Percentiles rank a stretch among this genome's conserved stretches.
These are phyloP conservation scores for Carabus problematicus DNA, from an alignment of 2,888 invertebrate genomes.

Conservation along the genomic window DNA sequence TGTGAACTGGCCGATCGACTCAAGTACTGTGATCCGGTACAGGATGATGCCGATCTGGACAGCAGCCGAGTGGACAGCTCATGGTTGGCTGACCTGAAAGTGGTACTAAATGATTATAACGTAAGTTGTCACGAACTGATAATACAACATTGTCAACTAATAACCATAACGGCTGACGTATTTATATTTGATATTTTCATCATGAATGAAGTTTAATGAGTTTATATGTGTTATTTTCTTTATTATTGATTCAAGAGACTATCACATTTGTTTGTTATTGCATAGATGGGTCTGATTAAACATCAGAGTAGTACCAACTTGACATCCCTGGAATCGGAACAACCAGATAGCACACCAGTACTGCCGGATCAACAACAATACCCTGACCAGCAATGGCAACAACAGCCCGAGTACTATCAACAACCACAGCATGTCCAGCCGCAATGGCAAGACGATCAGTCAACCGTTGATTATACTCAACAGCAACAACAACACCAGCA, in stretches of 20 bases:
- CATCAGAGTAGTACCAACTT: constrained; percentile 48
- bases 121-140: constrained; percentile 50
- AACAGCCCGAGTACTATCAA: constrained; percentile 46
- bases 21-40: constrained; percentile 57
- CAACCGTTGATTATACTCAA: constrained; percentile 40
- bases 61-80: constrained; percentile 61
- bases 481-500: constrained; percentile 40
- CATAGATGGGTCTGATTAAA: constrained; percentile 49
- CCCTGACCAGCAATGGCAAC: constrained; percentile 48
- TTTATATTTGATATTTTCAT: no score
- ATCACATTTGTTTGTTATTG: constrained; percentile 38
- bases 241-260: neutral
- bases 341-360: constrained; percentile 25
- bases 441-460: constrained; percentile 44
- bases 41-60: constrained; percentile 52
- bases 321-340: constrained; percentile 41
- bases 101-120: constrained; percentile 58
- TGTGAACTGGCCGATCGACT: constrained; percentile 58
- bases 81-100: constrained; percentile 66
- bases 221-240: no score
- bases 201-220: no score
- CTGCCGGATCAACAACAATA: constrained; percentile 50
- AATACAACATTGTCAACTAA: no score
- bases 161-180: no score
- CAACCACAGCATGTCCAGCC: constrained; percentile 47